Evolutionary conservation across 35 echinoderm and acorn worm species (phyloP).

Genomic region (Anneissia japonica): DNA sequence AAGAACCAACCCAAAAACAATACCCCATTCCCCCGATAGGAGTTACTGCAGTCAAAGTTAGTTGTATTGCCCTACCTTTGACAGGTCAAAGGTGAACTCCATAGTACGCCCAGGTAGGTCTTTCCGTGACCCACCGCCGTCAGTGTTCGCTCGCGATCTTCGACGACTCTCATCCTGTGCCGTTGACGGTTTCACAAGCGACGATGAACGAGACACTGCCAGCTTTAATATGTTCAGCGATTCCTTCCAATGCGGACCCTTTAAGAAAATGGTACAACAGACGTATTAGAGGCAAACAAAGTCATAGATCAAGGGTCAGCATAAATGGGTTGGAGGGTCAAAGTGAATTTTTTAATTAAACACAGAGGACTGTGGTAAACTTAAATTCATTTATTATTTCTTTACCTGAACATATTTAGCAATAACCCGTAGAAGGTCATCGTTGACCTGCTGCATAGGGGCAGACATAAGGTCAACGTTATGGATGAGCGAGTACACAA

Average conservation of each 20-base stretch:
- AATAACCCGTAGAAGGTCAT: conserved; percentile 86
- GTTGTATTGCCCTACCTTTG: too few relatives aligned
- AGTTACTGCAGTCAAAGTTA: too few relatives aligned
- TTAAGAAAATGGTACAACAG: not conserved
- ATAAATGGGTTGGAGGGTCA: too few relatives aligned
- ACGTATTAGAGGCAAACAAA: too few relatives aligned
- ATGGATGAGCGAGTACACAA: conserved; percentile 75
- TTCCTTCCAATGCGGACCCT: conserved; percentile 80
- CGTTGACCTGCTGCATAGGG: conserved; percentile 98
- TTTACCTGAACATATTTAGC: conserved; percentile 95
- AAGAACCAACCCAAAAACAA: too few relatives aligned
- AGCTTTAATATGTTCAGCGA: conserved; percentile 87
- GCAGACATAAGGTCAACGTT: conserved; percentile 93
- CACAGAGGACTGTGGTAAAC: too few relatives aligned
- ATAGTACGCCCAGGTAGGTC: conserved; percentile 87
- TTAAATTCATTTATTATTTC: too few relatives aligned
- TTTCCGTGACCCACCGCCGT: conserved; percentile 41
- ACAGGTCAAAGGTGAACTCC: conserved; percentile 97
- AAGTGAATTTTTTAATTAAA: too few relatives aligned
- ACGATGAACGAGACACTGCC: conserved; percentile 81
- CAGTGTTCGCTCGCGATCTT: conserved; percentile 19
- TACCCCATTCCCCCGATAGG: too few relatives aligned
- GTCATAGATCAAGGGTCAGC: too few relatives aligned
- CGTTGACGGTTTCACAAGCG: conserved; percentile 74
- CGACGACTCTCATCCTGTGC: conserved; percentile 43